phyloP scores from a whole-genome alignment of 2,888 invertebrate species.

The Rhynchonema sp. region DNA sequence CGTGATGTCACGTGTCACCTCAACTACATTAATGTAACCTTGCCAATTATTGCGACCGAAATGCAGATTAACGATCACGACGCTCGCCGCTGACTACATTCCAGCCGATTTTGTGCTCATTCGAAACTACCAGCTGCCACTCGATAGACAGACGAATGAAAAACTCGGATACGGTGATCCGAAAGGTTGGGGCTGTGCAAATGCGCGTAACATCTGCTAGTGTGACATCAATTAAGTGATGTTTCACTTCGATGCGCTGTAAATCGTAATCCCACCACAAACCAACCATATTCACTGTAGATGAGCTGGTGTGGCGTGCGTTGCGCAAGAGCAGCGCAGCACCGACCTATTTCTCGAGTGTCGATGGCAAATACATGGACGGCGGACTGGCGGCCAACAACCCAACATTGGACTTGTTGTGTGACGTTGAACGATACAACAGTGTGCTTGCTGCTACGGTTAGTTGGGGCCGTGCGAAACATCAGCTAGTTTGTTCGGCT shows the following conservation, averaged over 20 bases:
- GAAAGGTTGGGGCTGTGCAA: too few relatives aligned
- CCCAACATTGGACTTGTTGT: conserved; percentile 78
- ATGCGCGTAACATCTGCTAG: too few relatives aligned
- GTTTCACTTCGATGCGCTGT: too few relatives aligned
- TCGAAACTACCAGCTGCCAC: conserved; percentile 51
- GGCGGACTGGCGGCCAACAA: conserved; percentile 95
- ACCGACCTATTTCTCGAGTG: conserved; percentile 63
- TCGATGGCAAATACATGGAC: conserved; percentile 42
- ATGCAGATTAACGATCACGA: conserved; percentile 53
- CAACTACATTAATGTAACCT: too few relatives aligned
- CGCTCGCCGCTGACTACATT: conserved; percentile 67
- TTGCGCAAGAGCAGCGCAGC: conserved; percentile 88
- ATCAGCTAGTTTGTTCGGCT: background rate
- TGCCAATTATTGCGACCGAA: too few relatives aligned
- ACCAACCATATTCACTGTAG: conserved; percentile 29
- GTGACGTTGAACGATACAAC: conserved; percentile 61
- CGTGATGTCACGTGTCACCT: background rate
- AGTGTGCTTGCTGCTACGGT: background rate
- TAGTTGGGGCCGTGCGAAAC: background rate
- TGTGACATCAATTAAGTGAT: too few relatives aligned
- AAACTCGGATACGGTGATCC: conserved; percentile 20
- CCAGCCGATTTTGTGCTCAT: conserved; percentile 85
- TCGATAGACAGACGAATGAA: conserved; percentile 17
- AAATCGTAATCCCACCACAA: too few relatives aligned
- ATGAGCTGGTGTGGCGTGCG: conserved; percentile 72